Conservation (phyloP, 2,797 vertebrate species). For the Xiphorhynchus erythropygius region DNA sequence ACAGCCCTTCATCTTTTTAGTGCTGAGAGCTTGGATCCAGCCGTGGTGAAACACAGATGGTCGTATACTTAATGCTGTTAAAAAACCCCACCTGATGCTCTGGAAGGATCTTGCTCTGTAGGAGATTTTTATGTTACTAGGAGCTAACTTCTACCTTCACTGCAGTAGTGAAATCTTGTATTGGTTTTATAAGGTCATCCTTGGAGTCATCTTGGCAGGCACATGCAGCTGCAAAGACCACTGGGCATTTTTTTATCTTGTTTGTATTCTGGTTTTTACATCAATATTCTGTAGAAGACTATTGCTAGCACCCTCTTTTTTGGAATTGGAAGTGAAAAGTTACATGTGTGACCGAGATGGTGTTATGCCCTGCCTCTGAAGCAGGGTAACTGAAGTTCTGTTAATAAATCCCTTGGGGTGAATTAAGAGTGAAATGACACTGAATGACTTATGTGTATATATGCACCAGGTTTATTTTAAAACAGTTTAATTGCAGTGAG, state of each 20-base stretch:
- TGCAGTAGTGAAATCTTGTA: background rate
- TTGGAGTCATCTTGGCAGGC: background rate
- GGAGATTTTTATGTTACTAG: background rate
- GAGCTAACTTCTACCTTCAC: background rate
- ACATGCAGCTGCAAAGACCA: background rate
- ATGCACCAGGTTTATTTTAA: background rate
- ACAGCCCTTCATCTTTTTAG: background rate
- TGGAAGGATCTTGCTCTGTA: background rate
- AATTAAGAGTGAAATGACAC: background rate
- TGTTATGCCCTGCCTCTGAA: background rate
- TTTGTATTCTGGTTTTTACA: background rate
- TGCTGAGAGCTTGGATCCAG: background rate
- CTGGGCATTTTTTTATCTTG: background rate
- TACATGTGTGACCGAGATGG: accelerated
- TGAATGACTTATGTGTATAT: background rate
- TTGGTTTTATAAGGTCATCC: background rate
- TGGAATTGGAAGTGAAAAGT: background rate
- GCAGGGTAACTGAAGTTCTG: background rate
- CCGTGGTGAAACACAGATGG: background rate
- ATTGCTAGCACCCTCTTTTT: background rate
- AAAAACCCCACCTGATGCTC: background rate
- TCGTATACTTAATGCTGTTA: background rate
- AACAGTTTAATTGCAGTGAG: background rate
- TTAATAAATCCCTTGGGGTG: background rate
- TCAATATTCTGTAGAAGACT: background rate